These are phyloP conservation scores for Limonius californicus DNA, from an alignment of 1,140 invertebrate species.

Conservation along the genomic window DNA sequence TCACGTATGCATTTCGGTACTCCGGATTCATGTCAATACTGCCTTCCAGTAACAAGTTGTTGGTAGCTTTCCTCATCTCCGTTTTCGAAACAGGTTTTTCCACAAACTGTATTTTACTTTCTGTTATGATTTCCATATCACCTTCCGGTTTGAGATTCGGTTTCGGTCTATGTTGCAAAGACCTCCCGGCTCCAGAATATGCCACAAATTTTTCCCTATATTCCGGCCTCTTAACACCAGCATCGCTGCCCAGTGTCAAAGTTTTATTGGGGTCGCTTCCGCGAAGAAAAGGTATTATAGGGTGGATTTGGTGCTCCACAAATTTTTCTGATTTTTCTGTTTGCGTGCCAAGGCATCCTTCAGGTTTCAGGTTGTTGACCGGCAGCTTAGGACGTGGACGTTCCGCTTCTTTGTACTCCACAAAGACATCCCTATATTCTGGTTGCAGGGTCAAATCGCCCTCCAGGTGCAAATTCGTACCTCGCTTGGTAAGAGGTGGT, in stretches of 20 bases:
- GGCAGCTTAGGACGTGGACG: conserved; percentile 30
- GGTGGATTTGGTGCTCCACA: conserved; percentile 24
- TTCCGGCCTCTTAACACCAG: conserved; percentile 26
- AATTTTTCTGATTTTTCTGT: conserved; percentile 4
- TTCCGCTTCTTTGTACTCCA: conserved; percentile 35
- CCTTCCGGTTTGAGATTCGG: conserved; percentile 17
- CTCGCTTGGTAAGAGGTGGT: conserved; percentile 38
- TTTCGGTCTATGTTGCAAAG: conserved; percentile 7
- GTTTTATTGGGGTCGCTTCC: conserved; percentile 9
- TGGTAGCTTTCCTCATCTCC: conserved; percentile 9
- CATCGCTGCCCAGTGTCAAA: conserved; percentile 24
- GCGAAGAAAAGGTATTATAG: conserved; percentile 34
- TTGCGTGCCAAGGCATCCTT: conserved; percentile 7
- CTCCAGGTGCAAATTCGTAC: conserved; percentile 48
- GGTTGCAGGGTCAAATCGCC: conserved; percentile 39
- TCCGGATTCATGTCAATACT: conserved; percentile 32
- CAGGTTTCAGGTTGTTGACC: conserved; percentile 33
- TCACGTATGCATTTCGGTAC: conserved; percentile 37
- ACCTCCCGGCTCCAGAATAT: conserved; percentile 21
- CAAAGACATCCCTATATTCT: conserved; percentile 43
- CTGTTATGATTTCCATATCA: conserved; percentile 46
- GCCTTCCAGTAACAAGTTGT: conserved; percentile 32
- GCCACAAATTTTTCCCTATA: conserved; percentile 33
- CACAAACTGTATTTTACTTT: conserved; percentile 47
- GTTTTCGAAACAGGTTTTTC: conserved; percentile 18